Conservation (phyloP, 2,888 invertebrate genomes). For the Scotopteryx bipunctaria region DNA sequence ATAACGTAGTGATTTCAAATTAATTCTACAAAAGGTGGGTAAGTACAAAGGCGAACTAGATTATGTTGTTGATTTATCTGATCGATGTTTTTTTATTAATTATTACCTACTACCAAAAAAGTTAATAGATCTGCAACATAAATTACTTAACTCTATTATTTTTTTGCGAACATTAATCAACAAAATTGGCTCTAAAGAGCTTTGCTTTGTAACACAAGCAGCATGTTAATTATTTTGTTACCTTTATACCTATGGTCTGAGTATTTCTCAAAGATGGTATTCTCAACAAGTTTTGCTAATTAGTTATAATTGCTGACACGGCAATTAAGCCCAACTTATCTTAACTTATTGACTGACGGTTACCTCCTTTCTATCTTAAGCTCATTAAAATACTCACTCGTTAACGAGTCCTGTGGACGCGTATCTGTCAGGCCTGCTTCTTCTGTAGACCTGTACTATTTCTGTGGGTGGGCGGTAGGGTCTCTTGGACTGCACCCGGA, state of each 20-base stretch:
- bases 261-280: neutral
- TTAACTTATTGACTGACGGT: conserved; percentile 10
- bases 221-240: neutral
- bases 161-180: neutral
- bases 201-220: neutral
- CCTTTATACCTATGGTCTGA: no score
- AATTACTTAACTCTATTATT: no score
- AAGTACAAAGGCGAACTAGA: no score
- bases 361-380: conserved; percentile 30
- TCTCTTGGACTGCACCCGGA: conserved; percentile 88
- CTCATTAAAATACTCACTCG: conserved; percentile 84
- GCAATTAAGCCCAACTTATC: conserved; percentile 11
- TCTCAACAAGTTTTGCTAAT: neutral
- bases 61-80: no score
- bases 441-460: conserved; percentile 89
- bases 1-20: no score
- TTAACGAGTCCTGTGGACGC: conserved; percentile 92
- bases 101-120: no score
- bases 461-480: conserved; percentile 93
- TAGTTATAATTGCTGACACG: conserved; percentile 3
- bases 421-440: conserved; percentile 89
- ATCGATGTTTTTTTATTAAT: no score
- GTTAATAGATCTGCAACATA: no score
- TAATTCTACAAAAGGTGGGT: no score
- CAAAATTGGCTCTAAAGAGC: neutral